Conservation (phyloP, 2,113 vertebrate genomes). For the Cyanocitta stelleri region DNA sequence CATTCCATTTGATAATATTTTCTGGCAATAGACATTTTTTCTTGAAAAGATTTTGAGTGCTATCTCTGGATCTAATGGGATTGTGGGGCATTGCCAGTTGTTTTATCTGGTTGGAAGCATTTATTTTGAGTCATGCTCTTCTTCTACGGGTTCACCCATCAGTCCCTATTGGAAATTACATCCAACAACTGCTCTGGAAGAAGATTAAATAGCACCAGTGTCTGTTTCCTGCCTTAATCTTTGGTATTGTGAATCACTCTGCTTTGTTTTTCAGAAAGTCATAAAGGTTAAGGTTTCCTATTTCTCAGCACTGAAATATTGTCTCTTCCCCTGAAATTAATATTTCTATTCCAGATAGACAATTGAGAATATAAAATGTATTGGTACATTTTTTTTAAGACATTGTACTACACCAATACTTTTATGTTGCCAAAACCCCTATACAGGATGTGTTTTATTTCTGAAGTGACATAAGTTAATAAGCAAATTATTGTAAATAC, state of each 20-base stretch:
- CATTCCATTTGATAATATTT: conserved; percentile 35
- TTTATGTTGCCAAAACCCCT: neutral
- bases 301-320: neutral
- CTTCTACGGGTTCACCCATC: neutral
- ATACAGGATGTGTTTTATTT: neutral
- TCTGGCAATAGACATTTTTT: neutral
- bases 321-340: neutral
- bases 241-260: neutral
- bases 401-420: neutral
- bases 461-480: neutral
- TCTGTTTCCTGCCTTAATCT: neutral
- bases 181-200: neutral
- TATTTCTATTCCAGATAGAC: neutral
- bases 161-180: neutral
- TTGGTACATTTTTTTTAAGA: neutral
- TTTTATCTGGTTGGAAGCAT: neutral
- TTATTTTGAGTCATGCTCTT: conserved; percentile 7
- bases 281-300: neutral
- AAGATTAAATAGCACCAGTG: neutral
- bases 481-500: neutral
- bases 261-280: neutral
- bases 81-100: neutral
- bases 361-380: neutral
- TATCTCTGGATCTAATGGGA: conserved; percentile 31
- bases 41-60: conserved; percentile 7